Percentiles rank a stretch among this genome's conserved stretches.
Conservation (phyloP, 2,113 vertebrate species). For the Caretta caretta region DNA sequence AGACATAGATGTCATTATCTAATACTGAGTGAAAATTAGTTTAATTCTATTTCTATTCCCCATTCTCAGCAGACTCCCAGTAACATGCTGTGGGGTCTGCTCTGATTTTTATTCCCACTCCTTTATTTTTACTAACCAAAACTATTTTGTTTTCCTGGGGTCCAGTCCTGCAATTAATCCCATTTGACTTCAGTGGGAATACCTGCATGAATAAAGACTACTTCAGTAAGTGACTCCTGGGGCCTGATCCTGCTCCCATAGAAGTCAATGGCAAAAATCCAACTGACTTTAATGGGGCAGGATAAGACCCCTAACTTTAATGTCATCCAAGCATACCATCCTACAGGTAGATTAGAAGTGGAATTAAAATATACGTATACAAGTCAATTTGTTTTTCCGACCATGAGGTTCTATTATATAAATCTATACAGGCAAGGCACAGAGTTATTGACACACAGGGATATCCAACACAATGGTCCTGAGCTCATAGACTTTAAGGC, state of each 20-base stretch:
- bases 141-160: neutral
- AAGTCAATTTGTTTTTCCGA: neutral
- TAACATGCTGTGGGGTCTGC: neutral
- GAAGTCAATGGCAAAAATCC: neutral
- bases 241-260: neutral
- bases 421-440: conserved; percentile 2
- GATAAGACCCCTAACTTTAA: neutral
- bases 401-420: neutral
- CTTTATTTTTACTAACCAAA: neutral
- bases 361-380: neutral
- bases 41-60: neutral
- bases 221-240: neutral
- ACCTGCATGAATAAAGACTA: neutral
- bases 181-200: neutral
- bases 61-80: neutral
- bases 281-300: neutral
- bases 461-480: neutral
- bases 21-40: neutral
- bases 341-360: neutral
- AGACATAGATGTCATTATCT: neutral
- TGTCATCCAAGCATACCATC: neutral
- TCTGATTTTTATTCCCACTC: neutral
- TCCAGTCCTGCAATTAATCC: neutral
- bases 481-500: neutral
- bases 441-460: neutral